Evolutionary conservation across 2,888 invertebrate genomes (phyloP), one percentile per base, ranked within the genome.

Genomic region (Gisinianus flammeolus): DNA sequence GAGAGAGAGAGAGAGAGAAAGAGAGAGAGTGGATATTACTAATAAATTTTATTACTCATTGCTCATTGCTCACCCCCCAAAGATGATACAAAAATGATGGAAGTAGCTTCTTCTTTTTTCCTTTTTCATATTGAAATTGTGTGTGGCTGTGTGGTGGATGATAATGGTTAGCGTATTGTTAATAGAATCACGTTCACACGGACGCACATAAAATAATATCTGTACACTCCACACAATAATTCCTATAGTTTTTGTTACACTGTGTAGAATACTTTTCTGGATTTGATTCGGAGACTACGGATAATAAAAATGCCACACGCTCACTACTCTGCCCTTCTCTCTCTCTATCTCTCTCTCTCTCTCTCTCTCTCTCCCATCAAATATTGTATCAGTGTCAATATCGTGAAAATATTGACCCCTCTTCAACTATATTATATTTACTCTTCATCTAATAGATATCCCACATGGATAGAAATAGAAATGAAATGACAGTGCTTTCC

Each of bases 371-470:
- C 33, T 31, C 64, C 44, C 66, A 44, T 74, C 66, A 66, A 74
- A 74, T 74, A 74, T 66, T 74, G 66, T 35, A 74, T 66, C 64
- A 66, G 66, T 74, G 74, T 74, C 74, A 74, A 74, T 74, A 74
- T 52, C 52, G 26, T 64, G 66, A 66, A 74, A 64, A 73, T 73
- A 73, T 73, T 73, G 73, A 74, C 74, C 74, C 67, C 74, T 73
- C 54, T 52, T 30, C 54, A 54, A 66, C 24, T 52, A 74, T 74
- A 74, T 74, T 74, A 74, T 74, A 74, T 74, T 74, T 74, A 66
- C 74, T 67, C 66, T 74, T 33, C 35, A 56, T 56, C 71, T 74
- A 74, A 74, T 74, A 66, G 74, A 74, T 74, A 66, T 64, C 64
- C 74, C 74, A 67, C 52, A 74, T 74, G 74, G 26, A 62, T 24